Base-by-base conservation (phyloP, 2,113 vertebrate species). In the Bagarius yarrelli region DNA sequence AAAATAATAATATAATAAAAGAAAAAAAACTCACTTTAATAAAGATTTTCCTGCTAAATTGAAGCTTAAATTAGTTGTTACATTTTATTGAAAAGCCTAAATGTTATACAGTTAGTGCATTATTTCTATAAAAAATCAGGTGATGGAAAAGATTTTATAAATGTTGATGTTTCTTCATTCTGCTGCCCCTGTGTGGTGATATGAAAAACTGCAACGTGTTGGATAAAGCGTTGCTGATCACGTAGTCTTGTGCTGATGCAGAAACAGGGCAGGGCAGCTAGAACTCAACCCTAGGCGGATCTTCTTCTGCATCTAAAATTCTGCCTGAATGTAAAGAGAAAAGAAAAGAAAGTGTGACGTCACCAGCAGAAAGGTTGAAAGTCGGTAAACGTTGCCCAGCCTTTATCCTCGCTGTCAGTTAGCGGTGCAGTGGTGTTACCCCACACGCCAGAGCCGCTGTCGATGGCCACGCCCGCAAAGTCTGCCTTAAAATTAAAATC, bases 361-460 rank as follows among this genome's bases (percentile, higher is more conserved):
- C 81, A 98, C 97, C 97, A 98, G 88, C 97, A 99, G 90, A 98
- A 97, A 5, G 96, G 95, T 86, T 98, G 97, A 85, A 98, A 97
- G 90, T 98, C 96, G 0, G 95, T 91, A 70, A 98, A 98, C 77
- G 93, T 96, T 44, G 96, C 96, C 97, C 96, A 98, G 30, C 96
- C 95, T 66, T 96, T 96, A 67, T 96, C 95, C 79, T 97, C 94
- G 0, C 92, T 81, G 16, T 93, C 72, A 4, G 89, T 76, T 53
- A 90, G 89, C 52, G 91, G 88, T 0, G 91, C 83, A 0, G 85
- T 69, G 0, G 93, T 82, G 0, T 89, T 88, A 19, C 95, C 94
- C 96, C 97, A 98, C 15, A 94, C 93, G 0, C 91, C 90, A 1
- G 95, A 93, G 0, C 94, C 94, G 0, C 93, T 83, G 57, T 85